Conservation (phyloP, 2,113 vertebrate genomes). For the Octodon degus region DNA sequence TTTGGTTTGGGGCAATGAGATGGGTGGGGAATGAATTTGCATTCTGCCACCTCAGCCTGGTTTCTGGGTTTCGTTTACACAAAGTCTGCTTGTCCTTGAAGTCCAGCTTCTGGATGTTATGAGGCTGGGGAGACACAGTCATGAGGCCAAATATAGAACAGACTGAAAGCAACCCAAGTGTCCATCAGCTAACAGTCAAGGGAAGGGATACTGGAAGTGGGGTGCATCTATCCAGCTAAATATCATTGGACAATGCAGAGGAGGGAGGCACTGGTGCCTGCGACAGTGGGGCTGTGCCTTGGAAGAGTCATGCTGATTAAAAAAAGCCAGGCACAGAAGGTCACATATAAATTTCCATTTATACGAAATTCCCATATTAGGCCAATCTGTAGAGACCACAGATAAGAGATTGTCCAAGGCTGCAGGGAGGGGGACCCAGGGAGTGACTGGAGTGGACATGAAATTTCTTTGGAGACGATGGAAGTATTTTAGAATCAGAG, state of each 20-base stretch:
- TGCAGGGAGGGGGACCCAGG: fast-evolving
- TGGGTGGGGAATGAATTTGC: background rate
- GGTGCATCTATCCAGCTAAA: fast-evolving
- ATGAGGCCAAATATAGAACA: background rate
- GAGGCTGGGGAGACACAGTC: background rate
- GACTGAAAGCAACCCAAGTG: fast-evolving
- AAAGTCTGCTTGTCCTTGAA: background rate
- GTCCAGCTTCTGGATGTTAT: background rate
- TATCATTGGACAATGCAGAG: fast-evolving
- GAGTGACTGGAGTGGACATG: fast-evolving
- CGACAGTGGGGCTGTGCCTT: fast-evolving
- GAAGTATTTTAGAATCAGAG: background rate
- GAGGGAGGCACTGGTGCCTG: fast-evolving
- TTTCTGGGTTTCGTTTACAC: background rate
- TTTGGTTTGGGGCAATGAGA: background rate
- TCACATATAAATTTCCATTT: fast-evolving
- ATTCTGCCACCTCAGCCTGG: background rate
- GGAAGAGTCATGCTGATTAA: background rate
- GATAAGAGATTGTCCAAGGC: background rate
- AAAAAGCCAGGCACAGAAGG: background rate
- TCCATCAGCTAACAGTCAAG: background rate
- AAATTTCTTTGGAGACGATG: background rate
- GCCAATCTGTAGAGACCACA: background rate
- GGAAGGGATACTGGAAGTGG: background rate
- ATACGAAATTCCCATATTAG: background rate